Evolutionary conservation across 1,140 invertebrate species (phyloP), one percentile per base, ranked within the genome.

Genomic region (Caerostris extrusa): DNA sequence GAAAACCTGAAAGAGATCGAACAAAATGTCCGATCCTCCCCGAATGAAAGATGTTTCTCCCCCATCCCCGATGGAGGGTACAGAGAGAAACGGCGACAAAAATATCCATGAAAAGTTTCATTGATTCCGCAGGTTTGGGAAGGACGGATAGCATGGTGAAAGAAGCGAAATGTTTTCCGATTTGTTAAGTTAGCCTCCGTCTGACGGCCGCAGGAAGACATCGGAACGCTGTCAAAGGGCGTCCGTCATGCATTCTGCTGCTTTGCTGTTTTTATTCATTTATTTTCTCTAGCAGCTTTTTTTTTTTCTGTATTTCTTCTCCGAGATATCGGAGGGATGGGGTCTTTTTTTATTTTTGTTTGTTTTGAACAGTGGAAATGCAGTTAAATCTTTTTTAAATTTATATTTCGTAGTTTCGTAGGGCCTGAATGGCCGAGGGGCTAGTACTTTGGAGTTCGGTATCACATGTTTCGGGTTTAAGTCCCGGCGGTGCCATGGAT

Each of bases 41-140:
- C 5, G 60, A 60, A 71, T 67, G 87, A 89, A 89, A 57, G 87
- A 87, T 89, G 87, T 89, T 89, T 69, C 8, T 60, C 50, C 10
- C 50, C 81, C 61, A 64, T 17, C 61, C 61, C 61, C 61, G 17
- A 7, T 50, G 50, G 71, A 64, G 61, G 17, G 71, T 81, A 55
- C 50, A 50, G 50, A 55, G 19, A 34, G 61, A 50, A 81, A 81
- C 50, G 71, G 14, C 71, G 19, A 34, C 71, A 81, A 81, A 81
- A 77, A 19, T 60, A 56, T 56, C n/a, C 69, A n/a, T 89, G 87
- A 89, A 89, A 89, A 89, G 61, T 69, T 89, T 67, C 87, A 69
- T 71, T 89, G 87, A 89, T 89, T 89, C 64, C 7, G 5, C 0
- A 7, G 53, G 7, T 8, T 34, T 34, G 3, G 3, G 58, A 14